Base-by-base conservation (phyloP, 2,113 vertebrate species). In the Pseudorasbora parva region DNA sequence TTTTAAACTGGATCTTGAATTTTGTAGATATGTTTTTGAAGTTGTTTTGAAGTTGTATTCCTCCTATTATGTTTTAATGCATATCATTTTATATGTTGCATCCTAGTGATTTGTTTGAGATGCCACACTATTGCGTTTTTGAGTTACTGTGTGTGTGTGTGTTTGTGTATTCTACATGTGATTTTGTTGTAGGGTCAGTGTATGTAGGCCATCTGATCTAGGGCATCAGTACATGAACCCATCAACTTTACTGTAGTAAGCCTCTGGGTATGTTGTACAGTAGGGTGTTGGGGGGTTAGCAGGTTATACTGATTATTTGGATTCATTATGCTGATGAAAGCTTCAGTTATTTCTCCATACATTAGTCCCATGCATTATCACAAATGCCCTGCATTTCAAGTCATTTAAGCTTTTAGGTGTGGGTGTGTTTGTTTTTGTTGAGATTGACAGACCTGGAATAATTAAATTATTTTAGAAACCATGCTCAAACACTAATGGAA, bases 161-260 rank as follows among this genome's bases (percentile, higher is more conserved):
- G 49, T 56, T 23, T 33, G 49, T 56, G 33, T 51, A 25, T 76
- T 82, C 33, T 82, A 30, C 37, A 62, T 56, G 82, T 7, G 4
- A 57, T 62, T 41, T 73, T 66, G 27, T 66, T 51, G 25, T 60
- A 30, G 43, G 71, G 23, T 45, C 41, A 15, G 41, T 80, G 60
- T 73, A 76, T 86, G 69, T 76, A 69, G 75, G 68, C 66, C 81
- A 83, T 33, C 51, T 68, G 57, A 86, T 74, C 23, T 83, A 66
- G 76, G 82, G 25, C 60, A 76, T 51, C 33, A 51, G 82, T 81
- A 77, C 74, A 59, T 57, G 64, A 71, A 77, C 51, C 41, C 60
- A 82, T 72, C 43, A 76, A 75, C 51, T 57, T 82, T 81, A 21
- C 60, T 81, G 45, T 75, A 71, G 66, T 72, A 62, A 71, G 69